Evolutionary conservation across 2,113 vertebrate species (phyloP).

Genomic region (Chaetodon trifascialis): DNA sequence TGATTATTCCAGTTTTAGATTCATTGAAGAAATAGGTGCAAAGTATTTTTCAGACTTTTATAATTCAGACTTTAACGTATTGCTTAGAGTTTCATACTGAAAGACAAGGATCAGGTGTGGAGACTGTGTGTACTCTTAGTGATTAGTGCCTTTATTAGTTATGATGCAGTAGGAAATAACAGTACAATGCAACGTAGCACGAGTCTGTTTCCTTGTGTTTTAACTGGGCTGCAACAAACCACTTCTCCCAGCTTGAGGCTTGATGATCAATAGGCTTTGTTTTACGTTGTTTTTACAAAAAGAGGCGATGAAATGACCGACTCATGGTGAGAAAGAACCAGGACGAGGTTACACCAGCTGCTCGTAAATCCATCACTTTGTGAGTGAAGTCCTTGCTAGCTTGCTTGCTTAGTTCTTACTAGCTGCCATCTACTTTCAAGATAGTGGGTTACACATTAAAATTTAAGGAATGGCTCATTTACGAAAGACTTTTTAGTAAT

Average conservation of each 20-base stretch:
- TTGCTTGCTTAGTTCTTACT: neutral
- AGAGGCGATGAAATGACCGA: neutral
- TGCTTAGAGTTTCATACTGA: constrained; percentile 23
- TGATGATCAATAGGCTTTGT: neutral
- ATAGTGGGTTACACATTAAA: no score
- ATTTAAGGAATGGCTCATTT: neutral
- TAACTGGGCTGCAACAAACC: neutral
- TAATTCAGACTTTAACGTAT: neutral
- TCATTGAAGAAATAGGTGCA: neutral
- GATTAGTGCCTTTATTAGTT: constrained; percentile 48
- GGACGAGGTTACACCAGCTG: neutral
- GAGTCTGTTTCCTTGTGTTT: neutral
- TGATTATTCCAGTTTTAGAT: neutral
- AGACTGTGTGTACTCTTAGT: neutral
- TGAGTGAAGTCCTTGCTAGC: no score
- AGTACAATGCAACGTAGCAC: neutral
- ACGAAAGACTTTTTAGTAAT: neutral
- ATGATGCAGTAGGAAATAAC: neutral
- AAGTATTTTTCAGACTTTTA: constrained; percentile 2
- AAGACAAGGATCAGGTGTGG: constrained; percentile 7
- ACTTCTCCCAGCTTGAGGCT: neutral
- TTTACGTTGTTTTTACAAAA: neutral
- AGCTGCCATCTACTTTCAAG: neutral
- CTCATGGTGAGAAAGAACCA: neutral
- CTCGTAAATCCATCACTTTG: neutral